Percentiles rank a stretch among this genome's conserved stretches.
phyloP scores from a whole-genome alignment of 2,113 vertebrate species.

The Pachyramphus minor region DNA sequence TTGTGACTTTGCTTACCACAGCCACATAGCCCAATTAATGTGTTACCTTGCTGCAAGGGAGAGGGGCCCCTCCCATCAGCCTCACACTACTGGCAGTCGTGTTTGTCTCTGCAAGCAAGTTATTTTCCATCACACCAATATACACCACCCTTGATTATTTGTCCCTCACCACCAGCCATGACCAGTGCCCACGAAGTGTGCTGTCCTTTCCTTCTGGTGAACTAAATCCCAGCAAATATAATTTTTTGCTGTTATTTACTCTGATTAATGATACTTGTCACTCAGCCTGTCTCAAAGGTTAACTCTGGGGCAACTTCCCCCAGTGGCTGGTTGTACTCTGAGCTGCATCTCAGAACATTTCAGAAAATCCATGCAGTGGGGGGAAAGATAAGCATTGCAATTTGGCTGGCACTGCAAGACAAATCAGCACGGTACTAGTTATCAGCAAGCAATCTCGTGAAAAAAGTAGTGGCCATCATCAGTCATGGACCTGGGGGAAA shows the following conservation, averaged over 20 bases:
- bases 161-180: background rate
- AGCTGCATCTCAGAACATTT: background rate
- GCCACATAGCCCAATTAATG: background rate
- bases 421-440: background rate
- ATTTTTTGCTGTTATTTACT: constrained; percentile 7
- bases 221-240: background rate
- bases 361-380: background rate
- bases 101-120: background rate
- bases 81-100: background rate
- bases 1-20: background rate
- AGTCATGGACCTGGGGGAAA: background rate
- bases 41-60: background rate
- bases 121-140: background rate
- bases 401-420: background rate
- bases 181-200: background rate
- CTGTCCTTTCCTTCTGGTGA: background rate
- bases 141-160: background rate
- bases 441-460: background rate
- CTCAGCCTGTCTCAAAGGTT: background rate
- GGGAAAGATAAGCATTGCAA: background rate
- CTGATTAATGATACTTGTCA: background rate
- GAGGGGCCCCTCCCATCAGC: background rate
- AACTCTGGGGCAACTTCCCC: background rate
- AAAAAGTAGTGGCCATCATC: background rate
- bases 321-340: background rate